phyloP scores from a whole-genome alignment of 2,797 vertebrate genomes.

The Delichon dasypus region DNA sequence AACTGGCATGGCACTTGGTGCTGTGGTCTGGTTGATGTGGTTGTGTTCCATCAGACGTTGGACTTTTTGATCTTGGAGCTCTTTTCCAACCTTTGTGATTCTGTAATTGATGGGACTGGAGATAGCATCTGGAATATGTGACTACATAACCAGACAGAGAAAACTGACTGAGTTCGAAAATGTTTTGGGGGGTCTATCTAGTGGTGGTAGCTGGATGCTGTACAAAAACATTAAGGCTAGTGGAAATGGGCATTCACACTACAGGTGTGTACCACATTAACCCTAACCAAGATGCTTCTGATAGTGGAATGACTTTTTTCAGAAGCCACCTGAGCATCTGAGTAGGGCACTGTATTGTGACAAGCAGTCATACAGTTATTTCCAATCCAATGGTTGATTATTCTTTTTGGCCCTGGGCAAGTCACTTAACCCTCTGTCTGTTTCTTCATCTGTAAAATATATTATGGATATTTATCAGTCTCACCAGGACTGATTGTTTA shows the following conservation, averaged over 20 bases:
- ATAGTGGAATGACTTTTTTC: background rate
- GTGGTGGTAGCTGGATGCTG: background rate
- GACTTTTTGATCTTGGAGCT: background rate
- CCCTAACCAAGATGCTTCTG: background rate
- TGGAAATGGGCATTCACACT: background rate
- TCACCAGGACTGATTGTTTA: conserved; percentile 69
- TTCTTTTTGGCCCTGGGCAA: conserved; percentile 36
- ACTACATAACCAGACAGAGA: background rate
- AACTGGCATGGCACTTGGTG: fast-evolving
- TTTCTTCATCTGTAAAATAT: conserved; percentile 56
- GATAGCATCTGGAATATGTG: background rate
- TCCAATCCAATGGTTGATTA: conserved; percentile 23
- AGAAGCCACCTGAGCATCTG: background rate
- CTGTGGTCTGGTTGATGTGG: background rate
- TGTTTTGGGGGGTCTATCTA: background rate
- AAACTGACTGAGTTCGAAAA: background rate
- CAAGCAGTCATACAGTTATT: conserved; percentile 1
- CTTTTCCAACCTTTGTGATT: background rate
- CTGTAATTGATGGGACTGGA: background rate
- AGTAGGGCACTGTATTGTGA: background rate
- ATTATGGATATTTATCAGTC: conserved; percentile 68
- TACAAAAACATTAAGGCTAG: background rate
- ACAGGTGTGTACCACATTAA: background rate
- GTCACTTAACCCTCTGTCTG: conserved; percentile 44
- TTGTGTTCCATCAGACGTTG: background rate